These are phyloP conservation scores for Boleophthalmus pectinirostris DNA, from an alignment of 2,113 vertebrate species.

Conservation along the genomic window DNA sequence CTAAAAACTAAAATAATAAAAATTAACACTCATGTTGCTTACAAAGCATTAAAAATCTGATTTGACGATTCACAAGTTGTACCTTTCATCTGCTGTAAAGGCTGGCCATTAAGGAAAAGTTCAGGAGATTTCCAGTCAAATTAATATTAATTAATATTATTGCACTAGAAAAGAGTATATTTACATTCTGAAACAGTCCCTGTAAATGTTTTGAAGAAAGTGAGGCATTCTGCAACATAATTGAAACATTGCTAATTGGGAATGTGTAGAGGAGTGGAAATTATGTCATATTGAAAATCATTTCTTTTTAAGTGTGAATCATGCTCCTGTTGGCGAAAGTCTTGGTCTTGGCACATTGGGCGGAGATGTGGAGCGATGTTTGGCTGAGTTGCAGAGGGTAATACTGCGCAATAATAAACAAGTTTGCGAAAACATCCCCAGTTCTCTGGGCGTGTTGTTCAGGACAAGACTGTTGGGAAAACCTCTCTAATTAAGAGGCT, in stretches of 20 bases:
- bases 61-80: constrained; percentile 35
- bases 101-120: constrained; percentile 42
- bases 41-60: constrained; percentile 33
- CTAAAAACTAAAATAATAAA: constrained; percentile 11
- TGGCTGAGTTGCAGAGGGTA: constrained; percentile 53
- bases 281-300: constrained; percentile 27
- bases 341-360: constrained; percentile 36
- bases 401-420: constrained; percentile 35
- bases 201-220: constrained; percentile 21
- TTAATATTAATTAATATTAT: constrained; percentile 65
- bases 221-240: constrained; percentile 11
- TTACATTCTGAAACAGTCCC: constrained; percentile 40
- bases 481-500: constrained; percentile 25
- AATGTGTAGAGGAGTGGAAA: constrained; percentile 34
- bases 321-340: constrained; percentile 48
- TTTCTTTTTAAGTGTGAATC: constrained; percentile 18
- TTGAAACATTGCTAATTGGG: constrained; percentile 24
- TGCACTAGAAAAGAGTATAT: constrained; percentile 67
- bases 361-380: constrained; percentile 50
- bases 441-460: constrained; percentile 34
- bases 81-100: constrained; percentile 33
- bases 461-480: constrained; percentile 28
- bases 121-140: constrained; percentile 66
- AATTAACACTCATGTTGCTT: constrained; percentile 32
- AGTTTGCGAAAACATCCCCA: constrained; percentile 28